A percentile compares a stretch with the other conserved stretches of the same genome.
These are phyloP conservation scores for Sus scrofa DNA, from an alignment of 2,113 vertebrate genomes.

Conservation along the genomic window T2T-Sscrofa CM000814.6:57767501-57768000, in stretches of 20 bases:
- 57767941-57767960: background rate
- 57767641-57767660: too few species aligned
- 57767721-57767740: too few species aligned
- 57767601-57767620: too few species aligned
- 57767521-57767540: too few species aligned
- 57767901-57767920: background rate
- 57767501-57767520: too few species aligned
- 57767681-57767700: too few species aligned
- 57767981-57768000: background rate
- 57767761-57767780: background rate
- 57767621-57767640: too few species aligned
- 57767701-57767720: too few species aligned
- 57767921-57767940: background rate
- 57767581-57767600: too few species aligned
- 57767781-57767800: background rate
- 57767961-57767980: background rate
- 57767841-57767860: background rate
- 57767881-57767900: background rate
- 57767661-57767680: too few species aligned
- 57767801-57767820: background rate
- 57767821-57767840: background rate
- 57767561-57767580: too few species aligned
- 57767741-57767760: background rate
- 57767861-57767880: background rate
- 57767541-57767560: too few species aligned